Evolutionary conservation across 2,113 vertebrate genomes (phyloP).

Genomic region (Craseonycteris thonglongyai): DNA sequence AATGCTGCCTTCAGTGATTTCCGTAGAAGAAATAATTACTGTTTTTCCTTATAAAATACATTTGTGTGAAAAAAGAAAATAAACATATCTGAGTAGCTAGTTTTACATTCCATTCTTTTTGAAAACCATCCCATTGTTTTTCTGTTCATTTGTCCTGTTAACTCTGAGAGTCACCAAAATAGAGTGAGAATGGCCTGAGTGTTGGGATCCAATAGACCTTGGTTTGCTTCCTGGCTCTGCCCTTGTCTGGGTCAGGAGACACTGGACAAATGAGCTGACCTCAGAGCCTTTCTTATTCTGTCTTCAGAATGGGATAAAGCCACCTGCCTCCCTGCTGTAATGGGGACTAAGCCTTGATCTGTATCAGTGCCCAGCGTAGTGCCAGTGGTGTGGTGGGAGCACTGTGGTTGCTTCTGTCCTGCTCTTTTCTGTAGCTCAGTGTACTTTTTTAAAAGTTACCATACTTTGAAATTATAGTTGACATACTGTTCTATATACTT

Average conservation of each 20-base stretch:
- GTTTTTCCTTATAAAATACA: background rate
- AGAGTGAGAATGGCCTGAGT: background rate
- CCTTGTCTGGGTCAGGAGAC: background rate
- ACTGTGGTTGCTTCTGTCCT: accelerated
- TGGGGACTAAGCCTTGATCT: no score
- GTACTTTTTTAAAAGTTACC: background rate
- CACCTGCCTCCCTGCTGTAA: background rate
- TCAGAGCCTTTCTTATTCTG: background rate
- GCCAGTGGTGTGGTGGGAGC: background rate
- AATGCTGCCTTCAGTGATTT: background rate
- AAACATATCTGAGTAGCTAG: background rate
- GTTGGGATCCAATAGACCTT: background rate
- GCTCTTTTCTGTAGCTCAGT: background rate
- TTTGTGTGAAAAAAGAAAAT: background rate
- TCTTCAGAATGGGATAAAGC: background rate
- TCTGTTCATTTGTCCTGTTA: background rate
- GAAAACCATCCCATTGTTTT: background rate
- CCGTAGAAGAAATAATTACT: background rate
- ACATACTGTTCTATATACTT: background rate
- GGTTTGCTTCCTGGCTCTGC: background rate
- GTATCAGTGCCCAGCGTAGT: background rate
- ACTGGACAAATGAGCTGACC: background rate
- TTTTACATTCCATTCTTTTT: background rate
- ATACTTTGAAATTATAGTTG: no score
- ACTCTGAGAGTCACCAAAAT: background rate